Conservation (phyloP, 2,888 invertebrate genomes). For the Drosophila falleni region DNA sequence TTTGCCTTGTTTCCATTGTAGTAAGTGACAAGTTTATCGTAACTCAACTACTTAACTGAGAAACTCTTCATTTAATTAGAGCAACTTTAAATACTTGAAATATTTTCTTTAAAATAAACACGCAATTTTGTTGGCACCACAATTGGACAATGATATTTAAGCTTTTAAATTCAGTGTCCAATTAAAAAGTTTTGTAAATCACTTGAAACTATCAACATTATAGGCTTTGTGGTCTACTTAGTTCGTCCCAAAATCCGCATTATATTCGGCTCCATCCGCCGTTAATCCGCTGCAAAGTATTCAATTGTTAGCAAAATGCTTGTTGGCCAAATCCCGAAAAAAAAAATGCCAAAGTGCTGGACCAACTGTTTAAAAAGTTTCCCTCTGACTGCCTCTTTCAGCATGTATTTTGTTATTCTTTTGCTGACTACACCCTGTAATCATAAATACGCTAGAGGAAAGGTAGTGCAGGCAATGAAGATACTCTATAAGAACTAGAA, state of each 20-base stretch:
- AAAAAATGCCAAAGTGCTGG: slow-evolving; percentile 51
- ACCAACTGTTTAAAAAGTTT: slow-evolving; percentile 52
- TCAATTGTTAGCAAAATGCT: slow-evolving; percentile 56
- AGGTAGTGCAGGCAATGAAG: background rate
- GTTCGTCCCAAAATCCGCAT: slow-evolving; percentile 26
- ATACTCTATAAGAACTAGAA: background rate
- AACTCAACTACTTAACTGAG: background rate
- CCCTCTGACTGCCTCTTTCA: slow-evolving; percentile 5
- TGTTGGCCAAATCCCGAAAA: slow-evolving; percentile 26
- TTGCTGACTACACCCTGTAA: slow-evolving; percentile 7
- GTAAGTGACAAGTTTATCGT: slow-evolving; percentile 28
- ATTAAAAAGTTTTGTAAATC: slow-evolving; percentile 56
- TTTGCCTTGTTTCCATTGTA: slow-evolving; percentile 20
- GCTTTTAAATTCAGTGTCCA: slow-evolving; percentile 25
- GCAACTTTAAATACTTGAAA: background rate
- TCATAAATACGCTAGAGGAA: background rate
- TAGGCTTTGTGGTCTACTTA: slow-evolving; percentile 47
- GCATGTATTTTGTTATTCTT: slow-evolving; percentile 39
- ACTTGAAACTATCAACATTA: slow-evolving; percentile 59
- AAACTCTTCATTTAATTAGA: slow-evolving; percentile 12
- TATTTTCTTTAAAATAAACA: slow-evolving; percentile 4
- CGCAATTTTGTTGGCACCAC: background rate
- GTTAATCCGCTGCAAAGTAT: slow-evolving; percentile 52
- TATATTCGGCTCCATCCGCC: slow-evolving; percentile 17
- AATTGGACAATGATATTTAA: background rate